Conservation (phyloP, 2,888 invertebrate species). For the Drosophila antonietae region DNA sequence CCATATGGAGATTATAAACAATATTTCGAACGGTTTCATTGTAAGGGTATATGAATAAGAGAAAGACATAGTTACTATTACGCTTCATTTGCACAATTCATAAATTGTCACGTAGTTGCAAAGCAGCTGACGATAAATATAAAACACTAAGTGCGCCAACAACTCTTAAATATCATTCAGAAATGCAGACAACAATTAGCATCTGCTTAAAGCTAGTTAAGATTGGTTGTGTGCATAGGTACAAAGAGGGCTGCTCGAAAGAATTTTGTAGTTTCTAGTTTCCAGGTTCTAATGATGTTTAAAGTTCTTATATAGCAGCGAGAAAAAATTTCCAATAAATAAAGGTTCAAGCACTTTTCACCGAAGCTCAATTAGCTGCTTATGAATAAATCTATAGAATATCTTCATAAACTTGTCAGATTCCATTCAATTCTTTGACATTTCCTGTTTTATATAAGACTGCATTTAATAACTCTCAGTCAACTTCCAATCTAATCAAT, state of each 20-base stretch:
- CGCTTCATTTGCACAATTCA: slow-evolving; percentile 44
- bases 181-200: slow-evolving; percentile 1
- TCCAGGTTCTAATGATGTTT: no score
- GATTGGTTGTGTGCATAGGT: neutral
- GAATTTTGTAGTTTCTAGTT: no score
- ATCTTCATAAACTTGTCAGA: no score
- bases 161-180: slow-evolving; percentile 16
- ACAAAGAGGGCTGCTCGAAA: neutral
- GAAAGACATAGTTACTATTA: neutral
- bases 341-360: no score
- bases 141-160: slow-evolving; percentile 24
- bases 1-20: slow-evolving; percentile 68
- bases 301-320: no score
- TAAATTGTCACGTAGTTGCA: slow-evolving; percentile 63
- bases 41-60: neutral
- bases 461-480: neutral
- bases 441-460: no score
- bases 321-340: no score
- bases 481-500: neutral
- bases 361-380: no score
- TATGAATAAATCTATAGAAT: no score
- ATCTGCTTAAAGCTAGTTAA: neutral
- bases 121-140: slow-evolving; percentile 39
- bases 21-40: slow-evolving; percentile 22
- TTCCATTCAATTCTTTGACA: no score